Conservation (phyloP, 2,797 vertebrate genomes). For the Lutjanus argentimaculatus region DNA sequence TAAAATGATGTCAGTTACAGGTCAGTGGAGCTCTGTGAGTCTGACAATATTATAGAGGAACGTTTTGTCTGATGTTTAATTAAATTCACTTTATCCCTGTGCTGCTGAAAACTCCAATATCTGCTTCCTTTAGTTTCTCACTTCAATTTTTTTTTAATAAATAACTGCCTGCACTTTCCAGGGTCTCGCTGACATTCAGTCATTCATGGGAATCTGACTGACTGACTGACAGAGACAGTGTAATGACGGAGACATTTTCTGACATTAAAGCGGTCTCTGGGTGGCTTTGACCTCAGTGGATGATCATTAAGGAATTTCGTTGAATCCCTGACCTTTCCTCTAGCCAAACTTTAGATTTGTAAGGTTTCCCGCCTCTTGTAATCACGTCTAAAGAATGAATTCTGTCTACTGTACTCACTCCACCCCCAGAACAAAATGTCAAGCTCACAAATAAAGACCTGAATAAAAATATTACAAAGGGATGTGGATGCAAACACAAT, state of each 20-base stretch:
- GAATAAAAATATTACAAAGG: neutral
- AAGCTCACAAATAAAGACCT: neutral
- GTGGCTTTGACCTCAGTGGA: neutral
- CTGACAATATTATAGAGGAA: neutral
- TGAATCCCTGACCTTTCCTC: neutral
- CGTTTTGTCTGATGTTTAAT: conserved; percentile 13
- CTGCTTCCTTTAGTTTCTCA: conserved; percentile 6
- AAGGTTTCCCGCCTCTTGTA: neutral
- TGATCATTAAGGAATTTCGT: neutral
- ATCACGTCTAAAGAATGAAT: neutral
- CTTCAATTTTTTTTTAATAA: neutral
- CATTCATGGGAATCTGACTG: too few species aligned
- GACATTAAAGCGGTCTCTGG: neutral
- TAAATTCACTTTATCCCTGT: neutral
- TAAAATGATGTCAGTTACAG: neutral
- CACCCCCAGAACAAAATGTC: neutral
- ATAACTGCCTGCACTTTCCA: neutral
- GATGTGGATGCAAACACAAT: neutral
- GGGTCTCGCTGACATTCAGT: neutral
- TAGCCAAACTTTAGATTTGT: neutral
- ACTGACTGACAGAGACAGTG: neutral
- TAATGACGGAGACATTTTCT: neutral
- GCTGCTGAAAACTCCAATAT: too few species aligned
- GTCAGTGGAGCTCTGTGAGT: neutral
- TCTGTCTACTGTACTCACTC: neutral